A percentile compares a stretch with the other conserved stretches of the same genome.
Conservation (phyloP, 2,797 vertebrate species). For the Aphelocoma californica region DNA sequence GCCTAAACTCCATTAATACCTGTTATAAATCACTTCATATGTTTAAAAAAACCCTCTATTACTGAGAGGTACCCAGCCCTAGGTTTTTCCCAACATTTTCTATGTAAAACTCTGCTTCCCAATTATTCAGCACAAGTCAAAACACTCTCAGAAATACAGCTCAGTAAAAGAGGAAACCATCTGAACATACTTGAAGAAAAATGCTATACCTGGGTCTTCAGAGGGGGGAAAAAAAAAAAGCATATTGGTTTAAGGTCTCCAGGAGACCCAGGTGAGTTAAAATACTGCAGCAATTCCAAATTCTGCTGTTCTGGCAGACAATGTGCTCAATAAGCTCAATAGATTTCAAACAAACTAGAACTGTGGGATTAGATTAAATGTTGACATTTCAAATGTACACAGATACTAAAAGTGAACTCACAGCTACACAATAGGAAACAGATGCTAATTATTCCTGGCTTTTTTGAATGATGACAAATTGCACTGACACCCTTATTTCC, state of each 20-base stretch:
- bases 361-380: neutral
- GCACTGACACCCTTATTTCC: neutral
- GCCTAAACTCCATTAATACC: neutral
- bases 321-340: accelerated
- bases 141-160: neutral
- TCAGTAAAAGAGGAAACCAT: neutral
- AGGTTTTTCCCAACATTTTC: neutral
- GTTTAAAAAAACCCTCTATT: neutral
- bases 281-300: neutral
- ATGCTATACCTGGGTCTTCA: neutral
- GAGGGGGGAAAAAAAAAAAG: too few relatives aligned
- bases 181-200: neutral
- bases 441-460: neutral
- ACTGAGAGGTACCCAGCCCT: neutral
- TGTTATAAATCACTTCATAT: neutral
- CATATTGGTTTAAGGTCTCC: neutral
- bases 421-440: neutral
- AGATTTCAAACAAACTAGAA: neutral
- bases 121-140: neutral
- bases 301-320: neutral
- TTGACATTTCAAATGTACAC: neutral
- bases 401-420: neutral
- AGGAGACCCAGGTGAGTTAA: neutral
- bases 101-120: neutral
- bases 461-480: neutral